phyloP scores from a whole-genome alignment of 2,797 vertebrate genomes.

The Liparis tanakae region DNA sequence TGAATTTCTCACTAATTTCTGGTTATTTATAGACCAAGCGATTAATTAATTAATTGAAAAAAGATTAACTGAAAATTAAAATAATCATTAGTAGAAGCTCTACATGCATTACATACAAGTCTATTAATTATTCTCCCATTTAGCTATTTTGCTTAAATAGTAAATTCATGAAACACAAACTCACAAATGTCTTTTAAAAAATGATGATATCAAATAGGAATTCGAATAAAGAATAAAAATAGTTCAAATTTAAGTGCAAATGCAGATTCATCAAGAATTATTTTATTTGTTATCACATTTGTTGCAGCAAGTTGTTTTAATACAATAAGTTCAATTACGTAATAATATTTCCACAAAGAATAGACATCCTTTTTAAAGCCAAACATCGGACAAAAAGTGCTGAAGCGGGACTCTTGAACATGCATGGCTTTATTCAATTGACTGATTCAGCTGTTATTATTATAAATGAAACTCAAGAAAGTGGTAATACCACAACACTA shows the following conservation, averaged over 20 bases:
- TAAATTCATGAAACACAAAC: neutral
- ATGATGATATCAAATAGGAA: neutral
- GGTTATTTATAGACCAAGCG: neutral
- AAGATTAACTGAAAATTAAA: neutral
- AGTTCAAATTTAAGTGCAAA: neutral
- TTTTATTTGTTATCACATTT: neutral
- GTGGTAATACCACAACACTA: conserved; percentile 63
- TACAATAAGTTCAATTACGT: conserved; percentile 31
- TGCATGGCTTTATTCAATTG: conserved; percentile 59
- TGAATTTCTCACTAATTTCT: neutral
- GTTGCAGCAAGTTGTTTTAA: conserved; percentile 16
- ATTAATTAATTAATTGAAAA: neutral
- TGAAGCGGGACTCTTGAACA: conserved; percentile 31
- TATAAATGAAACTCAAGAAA: conserved; percentile 59
- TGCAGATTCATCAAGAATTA: neutral
- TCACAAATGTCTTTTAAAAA: neutral
- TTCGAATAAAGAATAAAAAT: neutral
- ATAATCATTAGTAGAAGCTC: neutral
- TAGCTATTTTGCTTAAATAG: neutral
- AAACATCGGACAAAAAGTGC: conserved; percentile 39
- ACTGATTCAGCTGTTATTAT: conserved; percentile 69
- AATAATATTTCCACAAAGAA: conserved; percentile 51
- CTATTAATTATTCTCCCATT: conserved; percentile 6
- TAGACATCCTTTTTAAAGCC: conserved; percentile 42
- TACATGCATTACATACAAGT: neutral